Percentiles rank a stretch among this genome's conserved stretches.
These are phyloP conservation scores for Sinotaia quadrata DNA, from an alignment of 2,888 invertebrate species.

Conservation along the genomic window DNA sequence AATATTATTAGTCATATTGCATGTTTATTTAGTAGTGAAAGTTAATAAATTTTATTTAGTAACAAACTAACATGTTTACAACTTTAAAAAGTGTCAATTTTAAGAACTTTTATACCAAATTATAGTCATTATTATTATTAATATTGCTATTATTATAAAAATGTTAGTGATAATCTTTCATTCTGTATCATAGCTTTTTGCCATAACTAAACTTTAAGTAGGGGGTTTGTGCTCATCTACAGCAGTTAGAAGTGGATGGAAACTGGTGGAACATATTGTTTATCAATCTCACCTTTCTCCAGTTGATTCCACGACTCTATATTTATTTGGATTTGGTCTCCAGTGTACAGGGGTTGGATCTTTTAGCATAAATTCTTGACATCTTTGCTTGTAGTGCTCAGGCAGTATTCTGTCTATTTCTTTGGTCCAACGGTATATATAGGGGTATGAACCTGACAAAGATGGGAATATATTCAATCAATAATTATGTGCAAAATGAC, in stretches of 20 bases:
- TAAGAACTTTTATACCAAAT: no score
- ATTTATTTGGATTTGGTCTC: constrained; percentile 55
- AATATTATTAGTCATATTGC: no score
- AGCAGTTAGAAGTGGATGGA: neutral
- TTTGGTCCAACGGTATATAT: constrained; percentile 61
- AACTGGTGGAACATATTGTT: no score
- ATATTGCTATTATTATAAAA: neutral
- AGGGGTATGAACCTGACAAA: constrained; percentile 57
- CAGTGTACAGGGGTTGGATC: constrained; percentile 72
- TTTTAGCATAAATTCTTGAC: constrained; percentile 59
- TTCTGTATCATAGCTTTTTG: no score
- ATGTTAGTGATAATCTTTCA: neutral
- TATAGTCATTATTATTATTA: no score
- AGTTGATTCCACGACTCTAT: constrained; percentile 30
- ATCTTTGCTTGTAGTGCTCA: constrained; percentile 68
- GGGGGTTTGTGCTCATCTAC: neutral
- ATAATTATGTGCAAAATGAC: no score
- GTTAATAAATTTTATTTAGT: no score
- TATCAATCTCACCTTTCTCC: constrained; percentile 34
- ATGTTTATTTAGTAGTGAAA: no score
- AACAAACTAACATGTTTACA: no score
- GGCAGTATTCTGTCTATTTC: constrained; percentile 66
- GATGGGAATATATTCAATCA: no score
- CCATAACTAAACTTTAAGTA: no score
- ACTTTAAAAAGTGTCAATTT: no score